Base-by-base conservation (phyloP, 2,797 vertebrate species). In the Clarias fuscus region DNA sequence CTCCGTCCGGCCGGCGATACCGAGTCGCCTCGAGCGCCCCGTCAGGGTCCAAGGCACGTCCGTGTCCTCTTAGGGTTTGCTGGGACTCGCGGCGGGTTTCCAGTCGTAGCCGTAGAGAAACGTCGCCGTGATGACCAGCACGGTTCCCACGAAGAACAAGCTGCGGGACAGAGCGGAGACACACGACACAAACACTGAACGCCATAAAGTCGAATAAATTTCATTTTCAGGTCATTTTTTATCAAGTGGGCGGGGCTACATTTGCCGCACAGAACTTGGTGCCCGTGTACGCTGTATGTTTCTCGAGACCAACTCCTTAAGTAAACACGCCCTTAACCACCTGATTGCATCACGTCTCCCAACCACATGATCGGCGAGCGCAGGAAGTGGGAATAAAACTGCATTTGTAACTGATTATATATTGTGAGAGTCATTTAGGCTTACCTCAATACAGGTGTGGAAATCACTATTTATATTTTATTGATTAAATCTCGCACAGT, bases 71-170 rank as follows among this genome's bases (percentile, higher is more conserved):
- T 91, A 99, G 20, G 96, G 97, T 91, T 97, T 97, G 91, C 94
- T 96, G 86, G 95, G 93, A 91, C 95, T 97, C 91, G 94, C 92
- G 87, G 94, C 67, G 11, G 96, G 91, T 92, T 97, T 97, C 87
- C 95, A 94, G 91, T 98, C 96, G 30, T 97, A 99, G 84, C 98
- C 97, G 0, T 99, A 99, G 43, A 99, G 95, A 91, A 99, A 98
- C 85, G 98, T 99, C 86, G 98, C 98, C 81, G 88, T 86, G 88
- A 99, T 99, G 92, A 99, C 98, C 92, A 99, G 94, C 91, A 97
- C 1, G 71, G 98, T 95, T 90, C 98, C 98, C 14, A 98, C 83
- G 93, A 99, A 98, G 93, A 99, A 99, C 78, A 99, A 94, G 53
- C 98, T 99, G 30, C 24, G 89, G 82, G 93, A 76, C 43, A 6